Conservation (phyloP, 2,797 vertebrate species). For the Orestias chungarensis region DNA sequence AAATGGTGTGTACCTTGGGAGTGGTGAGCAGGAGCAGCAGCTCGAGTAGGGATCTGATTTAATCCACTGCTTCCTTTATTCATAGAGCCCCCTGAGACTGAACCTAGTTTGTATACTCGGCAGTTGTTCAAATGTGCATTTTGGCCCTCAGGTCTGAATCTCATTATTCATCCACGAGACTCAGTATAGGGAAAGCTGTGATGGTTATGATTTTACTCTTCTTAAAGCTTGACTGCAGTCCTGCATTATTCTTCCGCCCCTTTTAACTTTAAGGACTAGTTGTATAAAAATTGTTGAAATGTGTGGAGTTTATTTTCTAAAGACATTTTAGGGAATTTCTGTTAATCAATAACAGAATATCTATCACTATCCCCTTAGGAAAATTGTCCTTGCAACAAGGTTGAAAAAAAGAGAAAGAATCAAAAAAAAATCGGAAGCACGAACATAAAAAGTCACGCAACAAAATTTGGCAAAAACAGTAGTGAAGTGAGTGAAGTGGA, state of each 20-base stretch:
- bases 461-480: no score
- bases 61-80: slow-evolving; percentile 83
- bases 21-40: slow-evolving; percentile 60
- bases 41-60: slow-evolving; percentile 76
- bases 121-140: slow-evolving; percentile 71
- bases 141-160: slow-evolving; percentile 46
- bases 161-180: slow-evolving; percentile 57
- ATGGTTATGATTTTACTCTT: slow-evolving; percentile 35
- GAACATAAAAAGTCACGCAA: no score
- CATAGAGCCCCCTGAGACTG: slow-evolving; percentile 78
- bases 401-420: no score
- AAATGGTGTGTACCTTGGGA: slow-evolving; percentile 80
- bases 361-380: no score
- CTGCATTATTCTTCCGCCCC: slow-evolving; percentile 18
- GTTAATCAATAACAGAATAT: no score
- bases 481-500: no score
- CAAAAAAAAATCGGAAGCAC: no score
- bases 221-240: slow-evolving; percentile 37
- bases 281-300: no score
- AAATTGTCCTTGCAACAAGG: no score
- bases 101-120: slow-evolving; percentile 71
- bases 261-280: slow-evolving; percentile 26
- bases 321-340: no score
- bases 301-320: no score
- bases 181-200: slow-evolving; percentile 27